A percentile compares a stretch with the other conserved stretches of the same genome.
Evolutionary conservation across 2,113 vertebrate genomes (phyloP).

Genomic region (Varanus komodoensis): DNA sequence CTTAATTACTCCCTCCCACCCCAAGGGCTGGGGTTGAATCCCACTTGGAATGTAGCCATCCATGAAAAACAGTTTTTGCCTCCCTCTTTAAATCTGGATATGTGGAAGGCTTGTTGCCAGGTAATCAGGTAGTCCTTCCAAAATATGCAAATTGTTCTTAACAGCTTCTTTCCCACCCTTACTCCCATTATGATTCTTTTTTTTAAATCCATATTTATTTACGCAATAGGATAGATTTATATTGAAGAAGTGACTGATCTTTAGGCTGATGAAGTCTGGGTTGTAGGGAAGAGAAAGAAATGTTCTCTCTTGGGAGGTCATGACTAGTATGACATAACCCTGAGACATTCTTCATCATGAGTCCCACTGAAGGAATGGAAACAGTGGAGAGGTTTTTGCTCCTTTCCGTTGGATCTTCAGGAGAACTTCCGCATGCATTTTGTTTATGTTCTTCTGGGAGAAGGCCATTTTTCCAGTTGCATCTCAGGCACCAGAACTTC

Average conservation of each 20-base stretch:
- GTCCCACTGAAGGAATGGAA: neutral
- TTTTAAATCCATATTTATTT: neutral
- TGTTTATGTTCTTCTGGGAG: neutral
- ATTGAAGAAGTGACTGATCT: neutral
- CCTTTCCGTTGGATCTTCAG: neutral
- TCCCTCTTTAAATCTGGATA: neutral
- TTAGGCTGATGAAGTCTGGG: neutral
- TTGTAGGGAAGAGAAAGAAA: no score
- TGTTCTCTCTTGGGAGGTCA: no score
- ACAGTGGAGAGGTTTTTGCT: neutral
- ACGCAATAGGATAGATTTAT: neutral
- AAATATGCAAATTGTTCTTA: neutral
- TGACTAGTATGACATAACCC: no score
- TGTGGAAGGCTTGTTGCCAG: neutral
- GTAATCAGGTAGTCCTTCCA: no score
- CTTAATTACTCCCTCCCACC: neutral
- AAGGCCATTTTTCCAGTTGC: conserved; percentile 5
- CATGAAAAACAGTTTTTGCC: neutral
- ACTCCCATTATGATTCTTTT: neutral
- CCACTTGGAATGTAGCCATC: neutral
- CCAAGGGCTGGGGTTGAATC: neutral
- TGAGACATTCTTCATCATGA: neutral
- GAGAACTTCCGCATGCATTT: no score
- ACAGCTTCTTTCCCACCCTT: no score
- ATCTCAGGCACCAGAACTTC: neutral